Conservation (phyloP, 2,797 vertebrate species). For the Fratercula arctica region DNA sequence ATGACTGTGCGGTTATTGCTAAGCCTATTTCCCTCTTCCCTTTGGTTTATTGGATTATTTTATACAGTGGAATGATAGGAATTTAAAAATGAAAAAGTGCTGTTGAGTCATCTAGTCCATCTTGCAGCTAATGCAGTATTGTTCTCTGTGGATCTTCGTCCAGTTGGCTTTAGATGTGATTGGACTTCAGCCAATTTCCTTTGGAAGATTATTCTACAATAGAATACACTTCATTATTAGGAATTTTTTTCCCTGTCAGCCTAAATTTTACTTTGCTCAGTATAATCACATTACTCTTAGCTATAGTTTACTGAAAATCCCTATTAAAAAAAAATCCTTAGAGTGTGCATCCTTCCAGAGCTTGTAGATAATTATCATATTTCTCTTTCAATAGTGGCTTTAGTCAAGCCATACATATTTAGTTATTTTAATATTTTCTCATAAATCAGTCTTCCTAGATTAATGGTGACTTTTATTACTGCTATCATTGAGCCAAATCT, state of each 20-base stretch:
- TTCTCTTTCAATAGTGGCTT: slow-evolving; percentile 39
- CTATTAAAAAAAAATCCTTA: slow-evolving; percentile 36
- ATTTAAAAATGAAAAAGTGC: slow-evolving; percentile 23
- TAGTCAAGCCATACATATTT: slow-evolving; percentile 26
- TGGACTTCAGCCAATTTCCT: slow-evolving; percentile 50
- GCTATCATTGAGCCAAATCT: slow-evolving; percentile 30
- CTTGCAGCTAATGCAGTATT: slow-evolving; percentile 36
- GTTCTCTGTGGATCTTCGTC: slow-evolving; percentile 16
- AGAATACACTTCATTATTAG: slow-evolving; percentile 60
- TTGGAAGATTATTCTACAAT: slow-evolving; percentile 58
- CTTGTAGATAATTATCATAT: slow-evolving; percentile 43
- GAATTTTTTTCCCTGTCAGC: slow-evolving; percentile 68
- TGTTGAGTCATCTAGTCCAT: slow-evolving; percentile 42
- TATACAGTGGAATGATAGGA: slow-evolving; percentile 18
- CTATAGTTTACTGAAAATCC: slow-evolving; percentile 63
- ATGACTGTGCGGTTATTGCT: not conserved
- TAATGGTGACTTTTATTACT: slow-evolving; percentile 2
- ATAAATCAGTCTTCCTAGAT: slow-evolving; percentile 20
- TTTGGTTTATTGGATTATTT: slow-evolving; percentile 55
- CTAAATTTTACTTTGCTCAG: slow-evolving; percentile 69
- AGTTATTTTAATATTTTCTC: slow-evolving; percentile 57
- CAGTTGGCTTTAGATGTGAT: slow-evolving; percentile 46
- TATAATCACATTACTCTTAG: slow-evolving; percentile 66
- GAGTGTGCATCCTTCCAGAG: not conserved
- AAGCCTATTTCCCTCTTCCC: slow-evolving; percentile 36